Evolutionary conservation across 2,113 vertebrate species (phyloP).

Genomic region (Scalopus aquaticus): DNA sequence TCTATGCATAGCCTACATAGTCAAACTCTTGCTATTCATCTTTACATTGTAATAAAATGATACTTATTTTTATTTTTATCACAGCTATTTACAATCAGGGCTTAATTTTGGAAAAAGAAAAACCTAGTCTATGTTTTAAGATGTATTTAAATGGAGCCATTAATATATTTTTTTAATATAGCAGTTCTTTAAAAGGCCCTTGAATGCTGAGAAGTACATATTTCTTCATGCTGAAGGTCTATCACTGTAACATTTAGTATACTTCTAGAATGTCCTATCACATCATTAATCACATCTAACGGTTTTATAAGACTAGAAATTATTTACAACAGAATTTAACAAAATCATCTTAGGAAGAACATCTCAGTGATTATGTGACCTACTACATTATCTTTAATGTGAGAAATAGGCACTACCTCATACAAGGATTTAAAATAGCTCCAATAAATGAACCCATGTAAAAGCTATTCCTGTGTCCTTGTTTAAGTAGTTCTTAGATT

Average conservation of each 20-base stretch:
- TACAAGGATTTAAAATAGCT: slow-evolving; percentile 42
- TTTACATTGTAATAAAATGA: background rate
- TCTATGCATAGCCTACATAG: background rate
- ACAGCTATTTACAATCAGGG: background rate
- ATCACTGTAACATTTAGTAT: slow-evolving; percentile 10
- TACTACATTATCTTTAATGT: slow-evolving; percentile 28
- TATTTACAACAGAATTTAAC: slow-evolving; percentile 36
- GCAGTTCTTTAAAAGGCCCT: background rate
- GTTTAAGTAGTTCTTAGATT: background rate
- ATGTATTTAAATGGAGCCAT: background rate
- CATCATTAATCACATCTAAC: slow-evolving; percentile 23
- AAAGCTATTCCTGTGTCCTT: background rate
- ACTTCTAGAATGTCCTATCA: slow-evolving; percentile 16
- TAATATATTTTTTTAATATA: background rate
- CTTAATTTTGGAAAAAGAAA: background rate
- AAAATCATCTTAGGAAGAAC: slow-evolving; percentile 15
- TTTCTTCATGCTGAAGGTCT: background rate
- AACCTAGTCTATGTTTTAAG: background rate
- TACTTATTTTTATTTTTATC: background rate
- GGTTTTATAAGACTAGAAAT: slow-evolving; percentile 47
- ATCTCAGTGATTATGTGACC: background rate
- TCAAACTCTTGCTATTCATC: background rate
- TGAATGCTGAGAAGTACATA: background rate
- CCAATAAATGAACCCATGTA: slow-evolving; percentile 17
- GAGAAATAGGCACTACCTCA: background rate